Conservation (phyloP, 2,888 invertebrate species). For the Pollenia angustigena region DNA sequence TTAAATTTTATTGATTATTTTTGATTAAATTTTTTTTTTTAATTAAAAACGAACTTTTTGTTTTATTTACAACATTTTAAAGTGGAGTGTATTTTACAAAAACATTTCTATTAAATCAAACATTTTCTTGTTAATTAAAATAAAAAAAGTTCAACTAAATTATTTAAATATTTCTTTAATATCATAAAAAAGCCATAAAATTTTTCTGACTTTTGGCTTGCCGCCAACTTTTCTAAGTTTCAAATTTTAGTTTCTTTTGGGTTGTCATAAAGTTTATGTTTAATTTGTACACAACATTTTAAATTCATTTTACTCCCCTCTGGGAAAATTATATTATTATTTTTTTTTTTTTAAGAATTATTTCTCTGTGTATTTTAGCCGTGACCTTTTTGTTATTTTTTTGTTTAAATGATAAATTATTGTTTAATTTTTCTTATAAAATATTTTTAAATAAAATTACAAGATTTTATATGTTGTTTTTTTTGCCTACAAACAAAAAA, state of each 20-base stretch:
- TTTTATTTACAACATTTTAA: not conserved
- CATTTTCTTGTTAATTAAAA: slow-evolving; percentile 14
- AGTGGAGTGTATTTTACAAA: slow-evolving; percentile 12
- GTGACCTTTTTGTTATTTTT: slow-evolving; percentile 28
- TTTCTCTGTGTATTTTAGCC: slow-evolving; percentile 14
- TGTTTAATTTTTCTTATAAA: not conserved
- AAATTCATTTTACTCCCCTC: slow-evolving; percentile 18
- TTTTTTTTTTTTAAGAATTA: slow-evolving; percentile 9
- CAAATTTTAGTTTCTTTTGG: slow-evolving; percentile 10
- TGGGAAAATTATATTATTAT: slow-evolving; percentile 21
- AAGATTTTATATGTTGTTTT: not conserved
- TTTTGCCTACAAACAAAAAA: not conserved
- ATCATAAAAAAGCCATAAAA: not conserved
- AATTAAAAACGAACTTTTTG: not conserved
- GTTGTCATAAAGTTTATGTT: not conserved
- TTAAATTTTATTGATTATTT: slow-evolving; percentile 55
- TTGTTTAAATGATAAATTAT: slow-evolving; percentile 26
- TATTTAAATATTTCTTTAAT: not conserved
- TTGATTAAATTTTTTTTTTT: not conserved
- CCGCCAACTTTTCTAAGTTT: slow-evolving; percentile 20
- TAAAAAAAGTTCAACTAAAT: not conserved
- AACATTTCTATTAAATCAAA: not conserved
- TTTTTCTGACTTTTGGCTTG: slow-evolving; percentile 12
- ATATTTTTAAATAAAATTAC: not conserved
- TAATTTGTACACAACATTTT: not conserved